Conservation (phyloP, 2,113 vertebrate genomes). For the Scortum barcoo region DNA sequence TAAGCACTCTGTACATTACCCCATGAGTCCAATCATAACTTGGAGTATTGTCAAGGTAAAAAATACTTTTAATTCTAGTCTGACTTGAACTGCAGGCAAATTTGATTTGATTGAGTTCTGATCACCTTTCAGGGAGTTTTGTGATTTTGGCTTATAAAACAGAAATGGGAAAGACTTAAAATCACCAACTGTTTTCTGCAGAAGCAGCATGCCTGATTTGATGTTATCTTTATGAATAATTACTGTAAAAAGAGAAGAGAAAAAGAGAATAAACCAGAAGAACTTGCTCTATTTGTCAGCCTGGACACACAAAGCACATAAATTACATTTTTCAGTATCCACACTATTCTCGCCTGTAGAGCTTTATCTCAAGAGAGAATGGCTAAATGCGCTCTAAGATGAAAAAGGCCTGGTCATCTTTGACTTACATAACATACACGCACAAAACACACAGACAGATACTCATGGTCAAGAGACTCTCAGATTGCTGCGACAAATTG, state of each 20-base stretch:
- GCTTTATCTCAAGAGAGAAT: constrained; percentile 13
- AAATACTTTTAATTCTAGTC: not conserved
- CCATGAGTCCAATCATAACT: too few relatives aligned
- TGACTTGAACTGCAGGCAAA: too few relatives aligned
- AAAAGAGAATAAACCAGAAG: not conserved
- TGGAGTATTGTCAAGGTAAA: too few relatives aligned
- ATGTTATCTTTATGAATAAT: constrained; percentile 9
- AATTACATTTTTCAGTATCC: not conserved
- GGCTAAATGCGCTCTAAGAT: not conserved
- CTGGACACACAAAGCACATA: not conserved
- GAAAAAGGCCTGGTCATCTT: not conserved
- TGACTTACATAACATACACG: constrained; percentile 12
- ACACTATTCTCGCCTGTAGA: constrained; percentile 1
- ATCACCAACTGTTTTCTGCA: not conserved
- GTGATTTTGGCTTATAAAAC: not conserved
- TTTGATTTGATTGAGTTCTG: too few relatives aligned
- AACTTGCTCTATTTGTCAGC: not conserved
- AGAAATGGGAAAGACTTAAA: not conserved
- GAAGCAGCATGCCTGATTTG: not conserved
- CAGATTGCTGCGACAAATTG: constrained; percentile 46
- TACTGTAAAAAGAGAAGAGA: not conserved
- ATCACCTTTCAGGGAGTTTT: not conserved
- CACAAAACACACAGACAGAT: not conserved
- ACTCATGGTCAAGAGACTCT: constrained; percentile 43
- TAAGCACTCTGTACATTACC: too few relatives aligned